Conservation (phyloP, 2,797 vertebrate species). For the Distichodus sexfasciatus region DNA sequence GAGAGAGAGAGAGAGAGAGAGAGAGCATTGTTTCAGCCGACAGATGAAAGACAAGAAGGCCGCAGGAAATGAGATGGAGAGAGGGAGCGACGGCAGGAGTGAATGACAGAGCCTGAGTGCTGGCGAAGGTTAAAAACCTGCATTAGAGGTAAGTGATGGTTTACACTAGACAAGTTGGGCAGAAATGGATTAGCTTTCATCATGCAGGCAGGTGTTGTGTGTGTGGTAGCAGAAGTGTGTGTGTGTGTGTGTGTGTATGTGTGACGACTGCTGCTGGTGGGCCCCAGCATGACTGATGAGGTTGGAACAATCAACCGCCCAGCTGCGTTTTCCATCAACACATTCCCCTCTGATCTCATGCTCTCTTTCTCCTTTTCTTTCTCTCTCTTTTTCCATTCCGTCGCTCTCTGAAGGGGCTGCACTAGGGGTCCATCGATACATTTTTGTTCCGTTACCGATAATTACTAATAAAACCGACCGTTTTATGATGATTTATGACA, state of each 20-base stretch:
- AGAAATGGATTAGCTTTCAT: slow-evolving; percentile 49
- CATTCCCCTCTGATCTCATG: slow-evolving; percentile 81
- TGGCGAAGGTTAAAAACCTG: slow-evolving; percentile 36
- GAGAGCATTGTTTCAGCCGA: slow-evolving; percentile 9
- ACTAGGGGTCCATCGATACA: no score
- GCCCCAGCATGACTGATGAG: slow-evolving; percentile 79
- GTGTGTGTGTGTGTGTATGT: slow-evolving; percentile 40
- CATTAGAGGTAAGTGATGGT: slow-evolving; percentile 39
- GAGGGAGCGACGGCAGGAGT: not conserved
- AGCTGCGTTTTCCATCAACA: slow-evolving; percentile 85
- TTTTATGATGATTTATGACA: no score
- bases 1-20: no score
- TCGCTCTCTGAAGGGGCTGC: slow-evolving; percentile 62
- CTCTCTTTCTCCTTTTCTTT: slow-evolving; percentile 62
- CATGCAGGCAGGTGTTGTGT: slow-evolving; percentile 46
- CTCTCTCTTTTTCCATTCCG: slow-evolving; percentile 68
- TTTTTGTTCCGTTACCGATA: no score
- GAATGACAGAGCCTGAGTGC: not conserved
- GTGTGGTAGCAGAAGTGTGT: slow-evolving; percentile 36
- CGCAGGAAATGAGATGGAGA: not conserved
- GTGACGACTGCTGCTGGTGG: slow-evolving; percentile 67
- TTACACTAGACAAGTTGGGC: slow-evolving; percentile 33
- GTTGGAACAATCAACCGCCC: slow-evolving; percentile 79
- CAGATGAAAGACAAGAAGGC: slow-evolving; percentile 16
- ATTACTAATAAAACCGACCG: no score